A percentile compares a stretch with the other conserved stretches of the same genome.
Evolutionary conservation across 2,888 invertebrate species (phyloP).

Genomic region (Drosophila quinaria): DNA sequence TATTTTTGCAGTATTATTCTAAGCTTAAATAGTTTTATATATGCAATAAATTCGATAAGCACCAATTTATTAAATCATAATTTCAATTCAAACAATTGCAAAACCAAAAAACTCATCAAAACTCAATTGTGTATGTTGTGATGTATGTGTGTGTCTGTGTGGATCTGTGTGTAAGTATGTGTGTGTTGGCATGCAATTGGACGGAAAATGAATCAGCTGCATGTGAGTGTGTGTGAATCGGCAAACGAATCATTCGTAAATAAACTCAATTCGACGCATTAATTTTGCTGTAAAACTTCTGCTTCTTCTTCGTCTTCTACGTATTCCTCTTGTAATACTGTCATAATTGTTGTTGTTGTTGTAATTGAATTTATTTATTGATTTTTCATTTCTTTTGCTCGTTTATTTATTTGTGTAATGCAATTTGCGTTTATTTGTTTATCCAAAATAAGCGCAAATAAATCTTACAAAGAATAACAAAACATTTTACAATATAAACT

Average conservation of each 20-base stretch:
- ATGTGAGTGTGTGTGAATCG: constrained; percentile 16
- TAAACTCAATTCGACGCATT: constrained; percentile 5
- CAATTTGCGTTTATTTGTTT: constrained; percentile 32
- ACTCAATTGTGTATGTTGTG: constrained; percentile 24
- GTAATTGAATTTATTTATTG: constrained; percentile 27
- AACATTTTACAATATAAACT: constrained; percentile 71
- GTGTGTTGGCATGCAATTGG: constrained; percentile 50
- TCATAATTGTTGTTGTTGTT: constrained; percentile 17
- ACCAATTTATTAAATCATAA: constrained; percentile 74
- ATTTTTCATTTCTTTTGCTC: constrained; percentile 33
- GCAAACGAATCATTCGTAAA: constrained; percentile 9
- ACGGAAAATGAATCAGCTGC: constrained; percentile 68
- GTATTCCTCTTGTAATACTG: constrained; percentile 20
- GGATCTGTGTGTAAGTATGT: constrained; percentile 11
- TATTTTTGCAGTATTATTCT: constrained; percentile 10
- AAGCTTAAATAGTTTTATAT: constrained; percentile 28
- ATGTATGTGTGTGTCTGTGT: constrained; percentile 7
- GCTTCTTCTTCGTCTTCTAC: constrained; percentile 3
- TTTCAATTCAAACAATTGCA: constrained; percentile 18
- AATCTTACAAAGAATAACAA: constrained; percentile 79
- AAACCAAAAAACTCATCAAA: constrained; percentile 9
- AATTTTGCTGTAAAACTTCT: constrained; percentile 5
- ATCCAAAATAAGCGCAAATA: constrained; percentile 33
- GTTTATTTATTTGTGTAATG: constrained; percentile 42
- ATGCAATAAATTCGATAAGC: constrained; percentile 83